Percentiles rank a stretch among this genome's conserved stretches.
Evolutionary conservation across 1,140 invertebrate genomes (phyloP).

Genomic region (Helicoverpa zea): DNA sequence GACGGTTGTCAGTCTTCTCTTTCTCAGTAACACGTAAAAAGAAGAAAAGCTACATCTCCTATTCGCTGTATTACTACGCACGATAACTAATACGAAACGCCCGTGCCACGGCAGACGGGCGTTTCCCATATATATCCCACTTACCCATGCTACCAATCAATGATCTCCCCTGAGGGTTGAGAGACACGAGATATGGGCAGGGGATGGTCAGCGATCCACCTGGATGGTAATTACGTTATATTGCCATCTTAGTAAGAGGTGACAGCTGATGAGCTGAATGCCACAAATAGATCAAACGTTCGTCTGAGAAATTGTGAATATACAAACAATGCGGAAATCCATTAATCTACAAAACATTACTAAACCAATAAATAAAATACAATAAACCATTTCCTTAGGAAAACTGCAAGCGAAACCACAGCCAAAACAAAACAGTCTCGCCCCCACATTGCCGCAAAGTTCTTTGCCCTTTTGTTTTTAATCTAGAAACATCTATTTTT

Average conservation of each 20-base stretch:
- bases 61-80: too few species aligned
- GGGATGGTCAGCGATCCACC: background rate
- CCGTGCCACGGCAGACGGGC: too few species aligned
- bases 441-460: background rate
- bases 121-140: background rate
- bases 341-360: too few species aligned
- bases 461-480: slow-evolving; percentile 23
- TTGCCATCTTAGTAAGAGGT: background rate
- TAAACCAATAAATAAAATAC: too few species aligned
- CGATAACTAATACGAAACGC: background rate
- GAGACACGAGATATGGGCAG: background rate
- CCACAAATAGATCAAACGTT: too few species aligned
- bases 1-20: too few species aligned
- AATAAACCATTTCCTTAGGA: too few species aligned
- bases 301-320: too few species aligned
- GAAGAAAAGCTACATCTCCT: too few species aligned
- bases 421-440: background rate
- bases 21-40: too few species aligned
- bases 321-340: too few species aligned
- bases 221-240: slow-evolving; percentile 1
- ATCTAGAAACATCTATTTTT: slow-evolving; percentile 24
- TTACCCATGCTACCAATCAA: background rate
- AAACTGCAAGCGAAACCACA: background rate
- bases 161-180: background rate
- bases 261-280: background rate